Evolutionary conservation across 2,113 vertebrate genomes (phyloP), one percentile per base, ranked within the genome.

Genomic region (Porphyrio hochstetteri): DNA sequence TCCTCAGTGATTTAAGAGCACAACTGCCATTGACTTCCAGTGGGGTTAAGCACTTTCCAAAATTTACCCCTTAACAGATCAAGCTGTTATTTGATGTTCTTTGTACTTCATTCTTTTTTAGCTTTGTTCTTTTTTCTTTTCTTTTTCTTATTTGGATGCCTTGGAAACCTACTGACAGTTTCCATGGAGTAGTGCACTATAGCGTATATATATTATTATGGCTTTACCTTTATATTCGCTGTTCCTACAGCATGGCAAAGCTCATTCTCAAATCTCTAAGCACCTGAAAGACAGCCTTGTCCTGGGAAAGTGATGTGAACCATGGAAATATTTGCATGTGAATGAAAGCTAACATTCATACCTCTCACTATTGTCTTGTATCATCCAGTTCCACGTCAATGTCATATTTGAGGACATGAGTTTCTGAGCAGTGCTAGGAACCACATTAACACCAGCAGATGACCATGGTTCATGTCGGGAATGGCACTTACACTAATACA

Each of bases 151-250:
- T 92, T 94, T 71, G 80, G 94, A 94, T 96, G 88, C 94, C 95
- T 94, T 96, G 96, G 95, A 96, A 97, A 95, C 94, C 68, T 83
- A 25, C 56, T 75, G 52, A 55, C 94, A 92, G 92, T 94, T 97
- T 95, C 96, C 92, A 96, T 84, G 92, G 95, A 88, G 91, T 60
- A 81, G 44, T 36, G 60, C 42, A 50, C 55, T 79, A 61, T 27
- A 23, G 21, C 17, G 55, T 65, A 52, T 65, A 65, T 68, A 19
- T 46, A n/a, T 76, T 31, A 72, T 85, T 76, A 55, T 11, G n/a
- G 31, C 36, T 59, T 86, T 90, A 60, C 44, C 44, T 80, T 72
- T 63, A 3, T 63, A 70, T 90, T 55, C 3, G 0, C 17, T 77
- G n/a, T 12, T 82, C 42, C 35, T 90, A 27, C 12, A 56, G 16